Base-by-base conservation (phyloP, 2,797 vertebrate genomes). In the Aselliscus stoliczkanus region DNA sequence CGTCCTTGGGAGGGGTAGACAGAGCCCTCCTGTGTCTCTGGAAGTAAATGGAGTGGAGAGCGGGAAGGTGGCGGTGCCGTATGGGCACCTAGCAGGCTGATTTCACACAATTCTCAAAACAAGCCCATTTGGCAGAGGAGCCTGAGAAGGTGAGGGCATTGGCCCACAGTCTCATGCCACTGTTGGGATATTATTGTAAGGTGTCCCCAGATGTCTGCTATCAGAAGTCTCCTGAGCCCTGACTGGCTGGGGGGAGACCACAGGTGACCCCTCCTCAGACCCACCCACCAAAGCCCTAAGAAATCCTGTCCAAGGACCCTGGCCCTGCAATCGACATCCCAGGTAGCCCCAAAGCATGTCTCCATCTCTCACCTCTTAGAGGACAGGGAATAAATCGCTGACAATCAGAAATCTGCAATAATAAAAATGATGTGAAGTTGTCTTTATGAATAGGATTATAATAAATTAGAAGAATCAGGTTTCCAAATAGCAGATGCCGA, bases 1-100 rank as follows among this genome's bases (percentile, higher is more conserved):
- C 0, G 0, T n/a, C 54, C 64, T 13, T 10, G 37, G 29, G 70
- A n/a, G 23, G 31, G 17, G 23, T 5, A 8, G 3, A 7, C 37
- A 58, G 65, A 67, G 13, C 2, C 12, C 12, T 5, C 11, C 75
- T 0, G 23, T 21, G 20, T 37, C 80, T 7, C 5, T 7, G 39
- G 39, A 47, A 21, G 18, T 18, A 3, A 42, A 44, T 1, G 12
- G 54, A 20, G 17, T 23, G 18, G n/a, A 54, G 25, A 8, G 50
- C 39, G 2, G 69, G 21, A 13, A 37, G 37, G 13, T 29, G 9
- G 27, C 2, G 12, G 37, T 0, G 0, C 5, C 20, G 7, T 20
- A n/a, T 2, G 20, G 44, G 6, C 14, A 3, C 23, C 42, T 25
- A 21, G 62, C 14, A 9, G 18, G 37, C 18, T 47, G 11, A 29